Conservation (phyloP, 2,888 invertebrate genomes). For the Caenorhabditis macrosperma region DNA sequence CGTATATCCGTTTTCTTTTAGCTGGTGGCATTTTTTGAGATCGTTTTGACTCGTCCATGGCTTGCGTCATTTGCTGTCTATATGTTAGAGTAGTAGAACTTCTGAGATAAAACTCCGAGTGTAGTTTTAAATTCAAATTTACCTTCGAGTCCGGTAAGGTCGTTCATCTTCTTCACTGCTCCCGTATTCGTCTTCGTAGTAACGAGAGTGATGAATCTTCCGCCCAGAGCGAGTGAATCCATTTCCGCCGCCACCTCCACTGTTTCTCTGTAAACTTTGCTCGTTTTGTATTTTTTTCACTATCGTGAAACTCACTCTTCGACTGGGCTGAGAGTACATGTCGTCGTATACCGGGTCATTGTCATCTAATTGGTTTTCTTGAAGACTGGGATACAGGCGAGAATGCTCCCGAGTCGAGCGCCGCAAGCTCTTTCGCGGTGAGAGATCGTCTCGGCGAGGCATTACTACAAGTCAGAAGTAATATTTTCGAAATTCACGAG, state of each 20-base stretch:
- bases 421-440: slow-evolving; percentile 67
- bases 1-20: slow-evolving; percentile 44
- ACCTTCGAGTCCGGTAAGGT: slow-evolving; percentile 36
- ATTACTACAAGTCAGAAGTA: slow-evolving; percentile 24
- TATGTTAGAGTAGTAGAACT: slow-evolving; percentile 31
- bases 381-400: slow-evolving; percentile 65
- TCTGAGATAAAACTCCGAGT: no score
- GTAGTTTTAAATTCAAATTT: neutral
- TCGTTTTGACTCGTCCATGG: slow-evolving; percentile 44
- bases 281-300: no score
- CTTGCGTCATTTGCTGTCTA: slow-evolving; percentile 40
- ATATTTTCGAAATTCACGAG: slow-evolving; percentile 6
- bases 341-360: slow-evolving; percentile 54
- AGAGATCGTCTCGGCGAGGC: slow-evolving; percentile 59
- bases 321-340: slow-evolving; percentile 15
- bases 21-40: slow-evolving; percentile 22
- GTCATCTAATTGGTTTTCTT: slow-evolving; percentile 64
- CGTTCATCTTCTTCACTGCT: slow-evolving; percentile 44
- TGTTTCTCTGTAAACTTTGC: slow-evolving; percentile 27
- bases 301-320: slow-evolving; percentile 41
- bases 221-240: slow-evolving; percentile 62
- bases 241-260: slow-evolving; percentile 39
- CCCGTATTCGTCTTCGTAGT: slow-evolving; percentile 50
- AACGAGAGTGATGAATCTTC: slow-evolving; percentile 48
- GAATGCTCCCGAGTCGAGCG: slow-evolving; percentile 68